Base-by-base conservation (phyloP, 2,113 vertebrate genomes). In the Atlantisia rogersi region DNA sequence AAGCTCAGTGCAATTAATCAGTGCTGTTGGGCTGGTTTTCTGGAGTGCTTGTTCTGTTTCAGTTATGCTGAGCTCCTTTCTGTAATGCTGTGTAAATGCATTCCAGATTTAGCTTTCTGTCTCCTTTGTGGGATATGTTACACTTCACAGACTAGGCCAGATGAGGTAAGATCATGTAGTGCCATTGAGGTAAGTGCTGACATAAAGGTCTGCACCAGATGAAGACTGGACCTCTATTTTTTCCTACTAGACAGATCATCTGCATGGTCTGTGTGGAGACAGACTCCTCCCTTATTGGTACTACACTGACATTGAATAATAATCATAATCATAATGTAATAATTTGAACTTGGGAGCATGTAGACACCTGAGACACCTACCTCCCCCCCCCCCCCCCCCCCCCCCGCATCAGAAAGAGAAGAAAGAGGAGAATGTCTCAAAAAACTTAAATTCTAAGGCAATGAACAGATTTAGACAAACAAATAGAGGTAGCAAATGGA, bases 61-160 rank as follows among this genome's bases (percentile, higher is more conserved):
- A 86, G 64, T 63, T 90, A 67, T 50, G 64, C 48, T 81, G 64
- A 90, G 21, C 11, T 90, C 42, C 53, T 88, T 90, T 94, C 65
- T 68, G 35, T 86, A 92, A 50, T n/a, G 32, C 37, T 2, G 6
- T 80, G 26, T 91, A 92, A 95, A 95, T 82, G 48, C 28, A 52
- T 84, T 91, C 89, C 95, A 94, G 91, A 88, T 91, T 94, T 86
- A 84, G 48, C 18, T 86, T 70, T 88, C 42, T 74, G 24, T 71
- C 14, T 96, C 46, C 62, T 88, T 75, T 92, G 35, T 0, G 1
- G 85, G 35, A 71, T 92, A 59, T 83, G 67, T 88, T 91, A 62
- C 35, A 37, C 32, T 92, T 80, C 76, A 87, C 44, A 77, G 31
- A 24, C 32, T 11, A 56, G 55, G 31, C 42, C 56, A 78, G 59